phyloP scores from a whole-genome alignment of 2,113 vertebrate genomes.

The Globicephala melas region DNA sequence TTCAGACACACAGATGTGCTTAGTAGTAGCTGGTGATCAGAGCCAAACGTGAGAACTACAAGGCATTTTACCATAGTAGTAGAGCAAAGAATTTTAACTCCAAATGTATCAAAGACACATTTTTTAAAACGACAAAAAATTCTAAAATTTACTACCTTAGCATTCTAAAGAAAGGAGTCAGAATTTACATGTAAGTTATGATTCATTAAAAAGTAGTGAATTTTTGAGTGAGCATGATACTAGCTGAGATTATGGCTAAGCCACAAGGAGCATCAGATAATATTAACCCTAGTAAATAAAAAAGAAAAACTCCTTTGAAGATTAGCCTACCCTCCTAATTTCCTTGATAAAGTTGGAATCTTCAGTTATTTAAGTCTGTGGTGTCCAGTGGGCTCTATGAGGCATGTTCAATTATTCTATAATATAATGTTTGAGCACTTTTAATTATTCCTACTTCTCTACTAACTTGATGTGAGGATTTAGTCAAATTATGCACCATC shows the following conservation, averaged over 20 bases:
- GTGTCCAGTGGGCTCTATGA: neutral
- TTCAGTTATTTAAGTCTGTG: neutral
- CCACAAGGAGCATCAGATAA: neutral
- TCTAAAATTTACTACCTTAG: neutral
- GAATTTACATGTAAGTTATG: neutral
- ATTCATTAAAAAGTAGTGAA: neutral
- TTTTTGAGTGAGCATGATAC: neutral
- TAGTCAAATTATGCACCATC: conserved; percentile 38
- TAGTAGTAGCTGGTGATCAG: neutral
- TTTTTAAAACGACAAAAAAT: neutral
- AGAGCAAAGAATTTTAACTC: neutral
- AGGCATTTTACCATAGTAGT: neutral
- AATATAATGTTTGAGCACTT: conserved; percentile 26
- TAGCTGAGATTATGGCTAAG: neutral
- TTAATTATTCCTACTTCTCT: conserved; percentile 28
- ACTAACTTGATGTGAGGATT: neutral
- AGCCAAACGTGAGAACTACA: neutral
- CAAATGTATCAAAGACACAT: neutral
- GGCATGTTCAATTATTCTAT: neutral
- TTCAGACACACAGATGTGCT: neutral
- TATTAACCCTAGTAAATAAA: neutral
- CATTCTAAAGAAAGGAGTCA: neutral
- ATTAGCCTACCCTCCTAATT: neutral
- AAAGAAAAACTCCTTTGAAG: neutral
- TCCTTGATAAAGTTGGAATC: neutral